Evolutionary conservation across 2,888 invertebrate genomes (phyloP), one percentile per base, ranked within the genome.

Genomic region (Calameuta pallipes): DNA sequence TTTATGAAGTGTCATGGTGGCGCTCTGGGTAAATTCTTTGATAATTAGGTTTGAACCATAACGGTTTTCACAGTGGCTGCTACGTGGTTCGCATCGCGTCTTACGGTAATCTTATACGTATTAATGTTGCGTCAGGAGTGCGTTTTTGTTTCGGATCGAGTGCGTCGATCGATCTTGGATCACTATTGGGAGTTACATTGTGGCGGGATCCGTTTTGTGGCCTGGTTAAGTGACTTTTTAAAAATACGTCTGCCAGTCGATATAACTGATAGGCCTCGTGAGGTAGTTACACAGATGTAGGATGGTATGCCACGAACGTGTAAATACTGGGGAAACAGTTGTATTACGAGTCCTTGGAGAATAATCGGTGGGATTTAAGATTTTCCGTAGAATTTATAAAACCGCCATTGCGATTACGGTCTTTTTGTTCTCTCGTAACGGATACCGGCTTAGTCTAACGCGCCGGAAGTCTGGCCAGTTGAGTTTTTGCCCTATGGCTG

Each of bases 391-490:
- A 71, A 71, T 31, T 12, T 31, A 71, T 12, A 71, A 71, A 71
- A n/a, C 2, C 30, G 71, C 31, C 71, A 13, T 31, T 34, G 3
- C 71, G 71, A 33, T 71, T 31, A 31, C 71, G 12, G 56, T 23
- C 56, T 9, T 56, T 23, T 23, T 23, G 0, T 56, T 56, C 56
- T 56, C 56, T 23, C 9, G 30, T 71, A 71, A 71, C 71, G 71
- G 71, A 71, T 33, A 23, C 71, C 13, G 34, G 33, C 31, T 34
- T 34, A 23, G 12, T 71, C 71, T 6, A 31, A 13, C 31, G 31
- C 56, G 34, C 71, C 71, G 71, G 71, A 71, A 71, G 71, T 71
- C 34, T 31, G 71, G 71, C 71, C 71, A 34, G 71, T 71, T 71
- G 71, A 2, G 33, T 71, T 34, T 33, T 36, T 35, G 37, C 23